phyloP scores from a whole-genome alignment of 2,113 vertebrate genomes.

The Coreoperca whiteheadi region DNA sequence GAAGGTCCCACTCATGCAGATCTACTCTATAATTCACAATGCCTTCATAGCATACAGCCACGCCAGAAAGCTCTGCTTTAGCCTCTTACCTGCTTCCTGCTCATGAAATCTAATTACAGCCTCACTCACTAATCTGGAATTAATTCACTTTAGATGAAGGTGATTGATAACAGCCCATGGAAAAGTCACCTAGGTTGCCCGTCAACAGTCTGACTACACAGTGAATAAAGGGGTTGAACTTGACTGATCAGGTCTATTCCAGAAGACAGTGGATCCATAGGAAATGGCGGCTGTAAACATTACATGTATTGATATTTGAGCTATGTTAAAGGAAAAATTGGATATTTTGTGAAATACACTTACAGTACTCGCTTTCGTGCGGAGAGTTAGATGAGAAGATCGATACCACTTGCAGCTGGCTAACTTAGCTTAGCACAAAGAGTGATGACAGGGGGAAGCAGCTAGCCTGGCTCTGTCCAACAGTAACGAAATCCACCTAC shows the following conservation, averaged over 20 bases:
- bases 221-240: conserved; percentile 56
- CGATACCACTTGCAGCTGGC: background rate
- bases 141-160: conserved; percentile 80
- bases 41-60: conserved; percentile 35
- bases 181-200: conserved; percentile 73
- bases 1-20: conserved; percentile 64
- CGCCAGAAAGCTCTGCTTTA: conserved; percentile 52
- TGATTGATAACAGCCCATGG: conserved; percentile 74
- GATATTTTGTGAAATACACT: background rate
- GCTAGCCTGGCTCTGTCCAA: background rate
- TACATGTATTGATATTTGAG: background rate
- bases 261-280: conserved; percentile 7
- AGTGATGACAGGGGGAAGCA: background rate
- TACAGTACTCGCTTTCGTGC: background rate
- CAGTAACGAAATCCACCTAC: too few species aligned
- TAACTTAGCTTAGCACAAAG: background rate
- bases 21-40: conserved; percentile 61
- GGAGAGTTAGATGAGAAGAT: conserved; percentile 1
- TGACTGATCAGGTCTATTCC: conserved; percentile 48
- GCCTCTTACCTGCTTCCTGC: conserved; percentile 63
- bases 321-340: background rate
- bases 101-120: conserved; percentile 78
- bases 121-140: conserved; percentile 76
- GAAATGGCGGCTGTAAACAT: background rate
- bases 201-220: conserved; percentile 63